Evolutionary conservation across 23 tunicate species (phyloP).

Genomic region (Oikopleura dioica): DNA sequence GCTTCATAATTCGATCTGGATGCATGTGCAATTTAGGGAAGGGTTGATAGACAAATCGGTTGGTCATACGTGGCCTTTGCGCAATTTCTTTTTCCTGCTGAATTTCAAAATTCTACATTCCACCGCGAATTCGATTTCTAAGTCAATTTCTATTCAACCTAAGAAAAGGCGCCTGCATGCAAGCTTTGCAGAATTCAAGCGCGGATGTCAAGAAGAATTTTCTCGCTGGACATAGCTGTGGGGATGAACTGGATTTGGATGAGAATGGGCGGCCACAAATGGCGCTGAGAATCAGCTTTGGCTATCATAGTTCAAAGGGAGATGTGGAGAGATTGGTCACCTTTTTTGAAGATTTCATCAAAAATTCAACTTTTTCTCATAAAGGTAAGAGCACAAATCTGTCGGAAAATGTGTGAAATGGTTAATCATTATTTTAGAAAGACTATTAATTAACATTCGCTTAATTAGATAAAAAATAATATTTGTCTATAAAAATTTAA

Average conservation of each 20-base stretch:
- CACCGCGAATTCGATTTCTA: too few species aligned
- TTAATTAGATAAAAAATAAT: neutral
- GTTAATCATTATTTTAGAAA: too few species aligned
- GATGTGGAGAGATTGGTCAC: neutral
- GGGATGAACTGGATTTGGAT: conserved; percentile 1
- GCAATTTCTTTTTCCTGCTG: too few species aligned
- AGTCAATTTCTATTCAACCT: too few species aligned
- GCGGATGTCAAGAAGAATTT: neutral
- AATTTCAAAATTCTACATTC: too few species aligned
- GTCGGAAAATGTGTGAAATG: too few species aligned
- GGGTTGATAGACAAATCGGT: too few species aligned
- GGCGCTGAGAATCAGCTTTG: neutral
- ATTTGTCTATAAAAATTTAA: neutral
- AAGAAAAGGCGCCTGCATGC: neutral
- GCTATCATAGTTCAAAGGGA: neutral
- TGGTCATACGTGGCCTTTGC: too few species aligned
- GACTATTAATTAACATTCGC: too few species aligned
- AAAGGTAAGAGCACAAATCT: too few species aligned
- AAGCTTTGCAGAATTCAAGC: neutral
- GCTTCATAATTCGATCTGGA: neutral
- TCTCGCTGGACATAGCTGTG: neutral
- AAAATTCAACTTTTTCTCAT: neutral
- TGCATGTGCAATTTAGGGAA: conserved; percentile 6
- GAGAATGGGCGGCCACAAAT: neutral
- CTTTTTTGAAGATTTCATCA: neutral